Evolutionary conservation across 2,113 vertebrate genomes (phyloP).

Genomic region (Gnathonemus echidnorhynchus): DNA sequence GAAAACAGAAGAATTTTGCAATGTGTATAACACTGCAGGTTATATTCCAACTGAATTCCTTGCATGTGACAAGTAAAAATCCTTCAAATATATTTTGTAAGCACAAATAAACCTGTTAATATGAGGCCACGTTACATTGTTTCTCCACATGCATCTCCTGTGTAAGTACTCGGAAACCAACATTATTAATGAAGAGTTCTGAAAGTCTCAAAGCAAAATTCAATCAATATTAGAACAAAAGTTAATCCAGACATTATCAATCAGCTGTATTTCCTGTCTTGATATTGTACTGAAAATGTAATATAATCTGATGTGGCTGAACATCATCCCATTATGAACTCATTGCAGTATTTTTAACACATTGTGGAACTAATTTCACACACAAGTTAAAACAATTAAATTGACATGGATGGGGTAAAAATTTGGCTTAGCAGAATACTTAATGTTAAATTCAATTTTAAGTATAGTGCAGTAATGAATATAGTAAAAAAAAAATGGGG

Average conservation of each 20-base stretch:
- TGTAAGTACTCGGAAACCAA: neutral
- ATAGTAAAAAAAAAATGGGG: neutral
- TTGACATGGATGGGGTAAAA: neutral
- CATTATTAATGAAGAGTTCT: neutral
- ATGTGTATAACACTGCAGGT: neutral
- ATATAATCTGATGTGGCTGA: neutral
- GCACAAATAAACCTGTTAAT: neutral
- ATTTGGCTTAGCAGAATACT: neutral
- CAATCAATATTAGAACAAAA: neutral
- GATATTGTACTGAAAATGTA: neutral
- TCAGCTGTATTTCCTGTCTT: neutral
- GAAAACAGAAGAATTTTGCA: neutral
- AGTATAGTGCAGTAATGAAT: neutral
- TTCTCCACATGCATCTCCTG: neutral
- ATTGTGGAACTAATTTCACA: neutral
- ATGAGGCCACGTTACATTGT: neutral
- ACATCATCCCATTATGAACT: neutral
- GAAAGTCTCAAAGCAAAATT: neutral
- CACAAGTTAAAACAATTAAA: neutral
- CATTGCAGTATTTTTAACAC: neutral
- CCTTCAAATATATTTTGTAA: neutral
- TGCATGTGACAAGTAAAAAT: neutral
- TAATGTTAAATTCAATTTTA: neutral
- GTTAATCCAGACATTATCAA: neutral
- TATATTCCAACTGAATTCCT: neutral